phyloP scores from a whole-genome alignment of 2,797 vertebrate genomes.

The Pseudopleuronectes americanus region DNA sequence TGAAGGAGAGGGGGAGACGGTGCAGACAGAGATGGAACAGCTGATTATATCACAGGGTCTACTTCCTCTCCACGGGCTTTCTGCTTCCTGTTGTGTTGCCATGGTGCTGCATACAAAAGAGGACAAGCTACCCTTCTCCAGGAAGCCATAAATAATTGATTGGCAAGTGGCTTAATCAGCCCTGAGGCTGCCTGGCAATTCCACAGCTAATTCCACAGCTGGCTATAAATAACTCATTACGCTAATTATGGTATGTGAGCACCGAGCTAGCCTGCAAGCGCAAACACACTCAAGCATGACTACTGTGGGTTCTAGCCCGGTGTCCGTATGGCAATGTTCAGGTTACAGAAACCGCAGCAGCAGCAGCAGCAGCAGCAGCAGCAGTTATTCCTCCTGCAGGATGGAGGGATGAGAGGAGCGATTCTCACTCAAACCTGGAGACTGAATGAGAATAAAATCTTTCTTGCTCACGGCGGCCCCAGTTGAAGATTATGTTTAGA shows the following conservation, averaged over 20 bases:
- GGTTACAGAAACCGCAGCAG: slow-evolving; percentile 30
- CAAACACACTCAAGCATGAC: slow-evolving; percentile 75
- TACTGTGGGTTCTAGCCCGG: slow-evolving; percentile 53
- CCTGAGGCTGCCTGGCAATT: slow-evolving; percentile 76
- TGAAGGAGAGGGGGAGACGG: slow-evolving; percentile 7
- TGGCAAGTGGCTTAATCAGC: slow-evolving; percentile 83
- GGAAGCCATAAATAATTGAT: slow-evolving; percentile 85
- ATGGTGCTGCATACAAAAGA: slow-evolving; percentile 81
- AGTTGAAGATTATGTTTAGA: neutral
- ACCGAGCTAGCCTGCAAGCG: slow-evolving; percentile 68
- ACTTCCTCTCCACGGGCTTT: slow-evolving; percentile 78
- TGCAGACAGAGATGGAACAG: slow-evolving; percentile 48
- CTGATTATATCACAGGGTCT: slow-evolving; percentile 67
- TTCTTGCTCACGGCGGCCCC: neutral
- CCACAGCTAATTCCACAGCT: slow-evolving; percentile 80
- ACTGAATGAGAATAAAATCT: slow-evolving; percentile 18
- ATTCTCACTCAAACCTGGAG: slow-evolving; percentile 19
- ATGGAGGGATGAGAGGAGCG: slow-evolving; percentile 20
- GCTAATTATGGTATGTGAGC: slow-evolving; percentile 80
- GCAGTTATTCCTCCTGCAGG: neutral
- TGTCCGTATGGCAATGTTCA: slow-evolving; percentile 56
- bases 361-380: slow-evolving; percentile 21
- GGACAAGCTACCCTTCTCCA: slow-evolving; percentile 81
- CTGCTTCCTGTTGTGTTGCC: slow-evolving; percentile 87
- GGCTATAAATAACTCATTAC: slow-evolving; percentile 86